Base-by-base conservation (phyloP, 2,888 invertebrate species). In the Lasius fuliginosus region DNA sequence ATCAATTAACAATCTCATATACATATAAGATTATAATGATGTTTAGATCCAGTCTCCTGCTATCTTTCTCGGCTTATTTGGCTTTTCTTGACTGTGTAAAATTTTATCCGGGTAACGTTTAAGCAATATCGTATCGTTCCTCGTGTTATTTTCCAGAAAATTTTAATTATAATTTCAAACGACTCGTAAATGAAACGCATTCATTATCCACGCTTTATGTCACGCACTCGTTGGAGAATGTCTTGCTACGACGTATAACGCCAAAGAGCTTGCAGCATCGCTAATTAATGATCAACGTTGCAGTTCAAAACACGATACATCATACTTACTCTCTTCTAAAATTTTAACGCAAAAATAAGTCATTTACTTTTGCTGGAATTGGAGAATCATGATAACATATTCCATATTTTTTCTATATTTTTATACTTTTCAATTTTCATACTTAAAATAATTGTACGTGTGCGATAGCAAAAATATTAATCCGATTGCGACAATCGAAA, bases 101-200 rank as follows among this genome's bases (percentile, higher is more conserved):
- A 67, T 76, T 40, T 40, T 12, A 40, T 40, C 27, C n/a, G 36
- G 27, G 27, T 40, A 58, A 77, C 58, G 58, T 58, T 23, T 9
- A 58, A 46, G 1, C 40, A 33, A n/a, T 12, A 27, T 60, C 23
- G 23, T 33, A 60, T 67, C 27, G 15, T n/a, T 33, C 60, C 46
- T 23, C 69, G 79, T 33, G 60, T 71, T 71, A 71, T 71, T 46
- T 79, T 23, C 46, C 33, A 60, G 46, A 60, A 79, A 79, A 79
- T 79, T 71, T 79, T 79, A 79, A 79, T 79, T 79, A 71, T 79
- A 79, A 71, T 79, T 79, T 79, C 46, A 79, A 79, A 71, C 60
- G 71, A 79, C 71, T 79, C 60, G 71, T 71, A 79, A 79, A 71
- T 79, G 79, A 79, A 46, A 79, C 71, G 71, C 71, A 79, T 79